Conservation (phyloP, 2,888 invertebrate genomes). For the Cantharis lateralis region DNA sequence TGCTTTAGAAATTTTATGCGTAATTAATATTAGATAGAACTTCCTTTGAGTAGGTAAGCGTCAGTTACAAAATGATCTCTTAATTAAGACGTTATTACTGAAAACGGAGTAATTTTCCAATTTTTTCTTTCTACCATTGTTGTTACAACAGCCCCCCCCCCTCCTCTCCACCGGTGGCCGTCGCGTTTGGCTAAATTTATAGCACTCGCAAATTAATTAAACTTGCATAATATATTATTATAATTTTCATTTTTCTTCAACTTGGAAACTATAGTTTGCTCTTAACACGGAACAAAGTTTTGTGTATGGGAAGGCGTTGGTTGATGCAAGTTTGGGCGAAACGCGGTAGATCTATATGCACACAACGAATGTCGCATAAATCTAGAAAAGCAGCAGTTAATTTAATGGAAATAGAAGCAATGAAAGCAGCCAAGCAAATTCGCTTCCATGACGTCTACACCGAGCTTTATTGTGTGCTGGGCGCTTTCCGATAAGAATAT, state of each 20-base stretch:
- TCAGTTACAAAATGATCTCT: constrained; percentile 8
- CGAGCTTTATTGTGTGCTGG: constrained; percentile 32
- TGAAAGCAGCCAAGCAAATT: constrained; percentile 32
- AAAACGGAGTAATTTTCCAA: not conserved
- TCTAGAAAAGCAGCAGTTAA: constrained; percentile 29
- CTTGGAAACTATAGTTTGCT: not conserved
- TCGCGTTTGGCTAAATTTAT: not conserved
- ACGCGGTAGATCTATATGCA: constrained; percentile 8
- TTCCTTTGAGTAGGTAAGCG: not conserved
- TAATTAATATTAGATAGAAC: constrained; percentile 16
- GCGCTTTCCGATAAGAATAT: constrained; percentile 33
- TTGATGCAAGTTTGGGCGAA: not conserved
- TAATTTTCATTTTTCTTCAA: not conserved
- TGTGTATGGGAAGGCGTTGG: not conserved
- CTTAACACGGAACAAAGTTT: not conserved
- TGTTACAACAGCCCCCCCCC: not conserved
- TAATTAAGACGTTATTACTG: constrained; percentile 7
- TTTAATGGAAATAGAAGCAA: constrained; percentile 33
- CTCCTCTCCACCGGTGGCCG: not conserved
- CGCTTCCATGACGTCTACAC: constrained; percentile 31
- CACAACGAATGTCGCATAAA: constrained; percentile 20
- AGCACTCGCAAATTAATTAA: not conserved
- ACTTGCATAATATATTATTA: not conserved
- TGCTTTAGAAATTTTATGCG: constrained; percentile 3
- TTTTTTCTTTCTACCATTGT: not conserved